Conservation (phyloP, 2,113 vertebrate species). For the Xiphias gladius region DNA sequence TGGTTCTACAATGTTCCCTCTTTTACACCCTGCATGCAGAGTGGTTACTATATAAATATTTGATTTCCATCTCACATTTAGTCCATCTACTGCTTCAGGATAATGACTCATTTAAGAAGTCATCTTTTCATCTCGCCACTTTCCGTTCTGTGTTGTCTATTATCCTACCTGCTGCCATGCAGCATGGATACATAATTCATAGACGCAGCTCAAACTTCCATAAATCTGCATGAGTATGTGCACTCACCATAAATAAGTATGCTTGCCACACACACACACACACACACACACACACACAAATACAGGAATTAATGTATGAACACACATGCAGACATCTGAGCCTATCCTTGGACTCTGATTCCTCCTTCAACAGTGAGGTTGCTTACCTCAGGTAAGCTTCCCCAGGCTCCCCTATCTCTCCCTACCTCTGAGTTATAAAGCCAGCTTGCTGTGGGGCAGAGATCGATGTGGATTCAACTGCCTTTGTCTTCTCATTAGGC, state of each 20-base stretch:
- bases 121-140: constrained; percentile 36
- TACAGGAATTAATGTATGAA: constrained; percentile 1
- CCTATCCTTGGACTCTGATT: constrained; percentile 24
- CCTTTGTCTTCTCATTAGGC: constrained; percentile 82
- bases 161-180: constrained; percentile 19
- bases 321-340: constrained; percentile 14
- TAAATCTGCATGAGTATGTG: constrained; percentile 12
- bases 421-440: constrained; percentile 62
- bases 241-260: constrained; percentile 25
- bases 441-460: constrained; percentile 66
- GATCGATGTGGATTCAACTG: constrained; percentile 79
- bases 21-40: constrained; percentile 48
- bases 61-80: constrained; percentile 45
- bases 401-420: constrained; percentile 27
- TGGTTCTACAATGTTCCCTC: neutral
- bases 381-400: constrained; percentile 71
- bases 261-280: constrained; percentile 15
- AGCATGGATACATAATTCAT: constrained; percentile 36
- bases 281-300: constrained; percentile 19
- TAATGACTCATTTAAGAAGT: constrained; percentile 50
- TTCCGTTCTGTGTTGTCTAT: constrained; percentile 12
- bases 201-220: constrained; percentile 37
- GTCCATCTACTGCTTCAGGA: constrained; percentile 24
- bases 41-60: constrained; percentile 66
- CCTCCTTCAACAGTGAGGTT: constrained; percentile 30